These are phyloP conservation scores for Ptilonorhynchus violaceus DNA, from an alignment of 2,113 vertebrate genomes.

Conservation along the genomic window DNA sequence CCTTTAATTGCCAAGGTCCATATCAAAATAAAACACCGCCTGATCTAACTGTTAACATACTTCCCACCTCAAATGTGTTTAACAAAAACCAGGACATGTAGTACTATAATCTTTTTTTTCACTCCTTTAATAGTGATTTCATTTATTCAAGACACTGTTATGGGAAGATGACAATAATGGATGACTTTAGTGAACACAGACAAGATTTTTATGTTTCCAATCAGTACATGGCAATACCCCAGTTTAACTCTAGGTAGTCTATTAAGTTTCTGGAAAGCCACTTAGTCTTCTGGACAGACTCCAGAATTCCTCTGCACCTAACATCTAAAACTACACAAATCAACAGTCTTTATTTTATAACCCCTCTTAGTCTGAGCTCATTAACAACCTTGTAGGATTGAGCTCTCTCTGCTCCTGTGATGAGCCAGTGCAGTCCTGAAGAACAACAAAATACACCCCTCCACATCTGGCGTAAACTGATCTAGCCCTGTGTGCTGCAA, in stretches of 20 bases:
- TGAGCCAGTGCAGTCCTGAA: neutral
- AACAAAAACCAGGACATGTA: neutral
- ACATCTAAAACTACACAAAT: neutral
- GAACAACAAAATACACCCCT: rapidly evolving
- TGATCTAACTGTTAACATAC: neutral
- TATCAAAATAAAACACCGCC: neutral
- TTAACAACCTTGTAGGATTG: neutral
- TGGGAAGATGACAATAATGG: neutral
- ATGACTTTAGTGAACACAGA: neutral
- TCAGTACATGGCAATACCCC: neutral
- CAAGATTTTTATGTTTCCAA: neutral
- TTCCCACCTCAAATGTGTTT: neutral
- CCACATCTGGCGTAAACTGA: neutral
- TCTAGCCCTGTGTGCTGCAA: neutral
- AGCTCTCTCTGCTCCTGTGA: neutral
- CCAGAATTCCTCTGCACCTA: neutral
- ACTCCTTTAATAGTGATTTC: neutral
- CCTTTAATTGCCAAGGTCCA: neutral
- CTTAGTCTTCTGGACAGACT: neutral
- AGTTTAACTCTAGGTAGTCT: neutral
- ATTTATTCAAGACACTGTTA: neutral
- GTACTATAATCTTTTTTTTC: neutral
- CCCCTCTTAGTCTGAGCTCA: neutral
- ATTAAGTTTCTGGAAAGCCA: neutral
- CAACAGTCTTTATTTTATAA: neutral